These are phyloP conservation scores for Triops longicaudatus DNA, from an alignment of 1,140 invertebrate genomes.

Conservation along the genomic window DNA sequence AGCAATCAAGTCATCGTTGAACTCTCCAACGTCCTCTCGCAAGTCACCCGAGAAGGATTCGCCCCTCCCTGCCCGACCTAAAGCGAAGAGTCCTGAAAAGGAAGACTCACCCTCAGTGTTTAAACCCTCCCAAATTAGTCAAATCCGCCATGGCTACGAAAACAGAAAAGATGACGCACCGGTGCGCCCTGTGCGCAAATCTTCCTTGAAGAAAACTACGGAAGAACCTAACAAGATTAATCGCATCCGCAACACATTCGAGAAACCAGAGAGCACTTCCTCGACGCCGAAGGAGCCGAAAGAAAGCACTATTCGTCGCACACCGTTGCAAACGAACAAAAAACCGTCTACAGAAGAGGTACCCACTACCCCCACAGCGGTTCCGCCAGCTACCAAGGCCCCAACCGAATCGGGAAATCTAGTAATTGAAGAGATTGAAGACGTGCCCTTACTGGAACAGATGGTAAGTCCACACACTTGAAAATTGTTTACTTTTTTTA, in stretches of 20 bases:
- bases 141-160: background rate
- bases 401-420: background rate
- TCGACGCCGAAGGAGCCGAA: constrained; percentile 19
- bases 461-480: constrained; percentile 44
- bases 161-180: background rate
- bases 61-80: background rate
- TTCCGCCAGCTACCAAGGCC: background rate
- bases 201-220: background rate
- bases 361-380: background rate
- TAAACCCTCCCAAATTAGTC: background rate
- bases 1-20: constrained; percentile 9
- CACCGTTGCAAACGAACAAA: background rate
- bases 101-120: background rate
- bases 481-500: background rate
- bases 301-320: background rate
- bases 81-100: constrained; percentile 7
- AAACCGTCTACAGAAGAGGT: background rate
- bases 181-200: background rate
- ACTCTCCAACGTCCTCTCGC: constrained; percentile 19
- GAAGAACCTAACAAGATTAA: background rate
- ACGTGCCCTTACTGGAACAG: constrained; percentile 55
- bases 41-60: background rate
- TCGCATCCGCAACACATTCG: background rate
- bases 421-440: constrained; percentile 60
- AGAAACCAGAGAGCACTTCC: background rate